A percentile compares a stretch with the other conserved stretches of the same genome.
Conservation (phyloP, 2,797 vertebrate species). For the Spea hammondii region DNA sequence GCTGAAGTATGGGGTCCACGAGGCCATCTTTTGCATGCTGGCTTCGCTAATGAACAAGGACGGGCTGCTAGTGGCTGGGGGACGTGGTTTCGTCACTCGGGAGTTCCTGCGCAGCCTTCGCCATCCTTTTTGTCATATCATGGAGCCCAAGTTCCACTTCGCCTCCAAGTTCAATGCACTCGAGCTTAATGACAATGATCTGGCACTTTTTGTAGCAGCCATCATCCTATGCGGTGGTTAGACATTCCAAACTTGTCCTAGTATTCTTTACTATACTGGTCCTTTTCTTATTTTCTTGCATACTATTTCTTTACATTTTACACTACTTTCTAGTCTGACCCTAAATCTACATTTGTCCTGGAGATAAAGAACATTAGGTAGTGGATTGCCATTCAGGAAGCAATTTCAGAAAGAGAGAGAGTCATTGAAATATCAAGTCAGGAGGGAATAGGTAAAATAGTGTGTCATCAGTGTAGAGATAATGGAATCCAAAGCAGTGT, state of each 20-base stretch:
- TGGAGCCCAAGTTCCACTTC: constrained; percentile 98
- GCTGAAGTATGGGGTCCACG: constrained; percentile 95
- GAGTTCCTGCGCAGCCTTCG: constrained; percentile 96
- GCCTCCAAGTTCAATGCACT: constrained; percentile 96
- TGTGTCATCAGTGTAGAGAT: no score
- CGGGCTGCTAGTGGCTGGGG: constrained; percentile 90
- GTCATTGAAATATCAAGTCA: no score
- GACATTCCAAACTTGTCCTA: constrained; percentile 19
- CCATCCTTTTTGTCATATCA: constrained; percentile 93
- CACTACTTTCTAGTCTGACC: background rate
- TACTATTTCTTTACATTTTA: background rate
- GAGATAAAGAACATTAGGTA: no score
- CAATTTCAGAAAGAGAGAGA: no score
- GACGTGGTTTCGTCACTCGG: constrained; percentile 93
- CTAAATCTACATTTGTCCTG: background rate
- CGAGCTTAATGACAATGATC: constrained; percentile 96
- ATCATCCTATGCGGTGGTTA: constrained; percentile 98
- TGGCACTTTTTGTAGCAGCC: constrained; percentile 95
- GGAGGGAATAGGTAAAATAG: no score
- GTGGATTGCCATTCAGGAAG: no score
- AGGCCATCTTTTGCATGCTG: constrained; percentile 97
- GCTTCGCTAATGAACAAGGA: constrained; percentile 99
- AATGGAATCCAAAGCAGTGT: no score
- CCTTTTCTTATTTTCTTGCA: background rate
- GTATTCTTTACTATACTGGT: background rate